These are phyloP conservation scores for Sylvilagus floridanus DNA, from an alignment of 2,797 vertebrate genomes.

Conservation along the genomic window DNA sequence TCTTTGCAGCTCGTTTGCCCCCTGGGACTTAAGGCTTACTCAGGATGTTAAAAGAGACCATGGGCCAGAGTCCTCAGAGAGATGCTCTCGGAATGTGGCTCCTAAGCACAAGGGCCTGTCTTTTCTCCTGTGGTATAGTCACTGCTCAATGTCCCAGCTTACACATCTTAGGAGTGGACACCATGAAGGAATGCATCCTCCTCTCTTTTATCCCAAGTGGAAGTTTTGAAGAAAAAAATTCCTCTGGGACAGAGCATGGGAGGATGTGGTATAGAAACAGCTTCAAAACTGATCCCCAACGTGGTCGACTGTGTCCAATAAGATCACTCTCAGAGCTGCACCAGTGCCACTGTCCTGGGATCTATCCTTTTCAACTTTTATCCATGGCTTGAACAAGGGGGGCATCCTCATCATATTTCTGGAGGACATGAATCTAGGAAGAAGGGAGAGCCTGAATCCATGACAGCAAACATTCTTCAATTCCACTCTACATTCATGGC, in stretches of 20 bases:
- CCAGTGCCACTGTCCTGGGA: background rate
- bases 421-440: background rate
- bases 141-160: background rate
- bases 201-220: background rate
- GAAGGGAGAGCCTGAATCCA: background rate
- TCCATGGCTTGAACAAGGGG: background rate
- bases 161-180: background rate
- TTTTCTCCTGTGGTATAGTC: background rate
- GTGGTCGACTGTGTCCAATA: background rate
- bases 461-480: background rate
- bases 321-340: background rate
- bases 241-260: background rate
- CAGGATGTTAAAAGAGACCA: background rate
- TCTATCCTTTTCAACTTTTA: background rate
- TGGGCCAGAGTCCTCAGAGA: background rate
- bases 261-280: slow-evolving; percentile 35
- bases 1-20: background rate
- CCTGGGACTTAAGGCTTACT: fast-evolving
- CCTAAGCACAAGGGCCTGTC: background rate
- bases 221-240: background rate
- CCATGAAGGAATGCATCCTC: background rate
- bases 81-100: background rate
- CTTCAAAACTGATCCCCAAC: background rate
- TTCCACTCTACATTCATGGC: background rate
- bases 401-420: background rate